These are phyloP conservation scores for Mungos mungo DNA, from an alignment of 2,113 vertebrate genomes.

Conservation along the genomic window DNA sequence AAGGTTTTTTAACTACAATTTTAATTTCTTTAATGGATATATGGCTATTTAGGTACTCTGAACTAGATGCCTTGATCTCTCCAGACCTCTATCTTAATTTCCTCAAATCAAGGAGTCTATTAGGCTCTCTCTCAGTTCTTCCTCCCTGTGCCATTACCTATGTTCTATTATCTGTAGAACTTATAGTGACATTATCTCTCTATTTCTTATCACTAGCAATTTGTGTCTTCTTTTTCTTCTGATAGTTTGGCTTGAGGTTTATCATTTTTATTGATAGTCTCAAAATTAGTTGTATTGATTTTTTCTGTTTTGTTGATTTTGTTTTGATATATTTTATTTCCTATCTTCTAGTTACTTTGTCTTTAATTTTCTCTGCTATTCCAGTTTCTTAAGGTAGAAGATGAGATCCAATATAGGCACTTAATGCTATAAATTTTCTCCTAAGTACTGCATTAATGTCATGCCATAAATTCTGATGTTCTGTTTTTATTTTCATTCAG, in stretches of 20 bases:
- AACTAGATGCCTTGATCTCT: background rate
- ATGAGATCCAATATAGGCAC: background rate
- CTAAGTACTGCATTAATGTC: background rate
- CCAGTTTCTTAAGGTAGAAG: background rate
- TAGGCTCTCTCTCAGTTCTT: no score
- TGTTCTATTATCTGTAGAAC: background rate
- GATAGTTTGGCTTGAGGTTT: background rate
- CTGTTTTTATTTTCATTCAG: background rate
- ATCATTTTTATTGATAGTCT: background rate
- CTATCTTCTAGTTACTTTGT: background rate
- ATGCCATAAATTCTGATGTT: background rate
- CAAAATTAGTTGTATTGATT: background rate
- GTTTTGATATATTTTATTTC: background rate
- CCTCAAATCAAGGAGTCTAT: no score
- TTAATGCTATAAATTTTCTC: background rate
- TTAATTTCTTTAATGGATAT: background rate
- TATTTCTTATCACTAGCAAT: background rate
- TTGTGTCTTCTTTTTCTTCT: background rate
- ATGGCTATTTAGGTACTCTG: background rate
- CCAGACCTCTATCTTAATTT: no score
- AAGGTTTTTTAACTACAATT: background rate
- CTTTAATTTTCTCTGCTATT: background rate
- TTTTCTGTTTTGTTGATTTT: background rate
- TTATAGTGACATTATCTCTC: background rate
- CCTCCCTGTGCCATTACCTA: background rate